Conservation (phyloP, 2,113 vertebrate genomes). For the Rhea americana region DNA sequence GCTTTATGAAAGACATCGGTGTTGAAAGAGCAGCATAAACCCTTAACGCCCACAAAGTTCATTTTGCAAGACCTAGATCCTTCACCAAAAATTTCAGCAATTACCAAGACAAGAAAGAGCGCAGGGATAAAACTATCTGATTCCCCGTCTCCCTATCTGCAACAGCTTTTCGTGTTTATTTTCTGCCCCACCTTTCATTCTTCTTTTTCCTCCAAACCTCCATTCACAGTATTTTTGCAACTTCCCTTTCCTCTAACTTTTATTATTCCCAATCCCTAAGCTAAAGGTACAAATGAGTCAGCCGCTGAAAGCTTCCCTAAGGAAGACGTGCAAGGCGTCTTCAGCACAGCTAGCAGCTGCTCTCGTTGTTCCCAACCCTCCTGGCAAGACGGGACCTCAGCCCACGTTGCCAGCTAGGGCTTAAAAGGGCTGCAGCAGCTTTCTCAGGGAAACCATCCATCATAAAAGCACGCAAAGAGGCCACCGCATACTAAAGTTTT, state of each 20-base stretch:
- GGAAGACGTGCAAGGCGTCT: rapidly evolving
- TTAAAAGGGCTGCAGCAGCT: neutral
- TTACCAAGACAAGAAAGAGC: rapidly evolving
- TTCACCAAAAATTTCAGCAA: neutral
- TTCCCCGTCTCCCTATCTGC: neutral
- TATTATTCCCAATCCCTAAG: neutral
- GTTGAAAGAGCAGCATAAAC: constrained; percentile 12
- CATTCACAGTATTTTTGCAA: neutral
- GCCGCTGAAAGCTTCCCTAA: neutral
- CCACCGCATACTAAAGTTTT: neutral
- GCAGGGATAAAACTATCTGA: neutral
- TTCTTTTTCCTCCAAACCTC: neutral
- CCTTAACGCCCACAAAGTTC: neutral
- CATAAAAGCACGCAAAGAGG: neutral
- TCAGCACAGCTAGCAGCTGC: neutral
- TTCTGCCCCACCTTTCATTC: neutral
- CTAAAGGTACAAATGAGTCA: neutral
- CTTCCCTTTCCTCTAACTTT: neutral
- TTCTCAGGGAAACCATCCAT: neutral
- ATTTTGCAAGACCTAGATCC: neutral
- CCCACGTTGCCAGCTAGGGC: neutral
- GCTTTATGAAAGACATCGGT: neutral
- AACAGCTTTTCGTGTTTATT: neutral
- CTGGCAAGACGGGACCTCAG: neutral
- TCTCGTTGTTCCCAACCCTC: neutral